Evolutionary conservation across 2,888 invertebrate genomes (phyloP), one percentile per base, ranked within the genome.

Genomic region (Troilus luridus): DNA sequence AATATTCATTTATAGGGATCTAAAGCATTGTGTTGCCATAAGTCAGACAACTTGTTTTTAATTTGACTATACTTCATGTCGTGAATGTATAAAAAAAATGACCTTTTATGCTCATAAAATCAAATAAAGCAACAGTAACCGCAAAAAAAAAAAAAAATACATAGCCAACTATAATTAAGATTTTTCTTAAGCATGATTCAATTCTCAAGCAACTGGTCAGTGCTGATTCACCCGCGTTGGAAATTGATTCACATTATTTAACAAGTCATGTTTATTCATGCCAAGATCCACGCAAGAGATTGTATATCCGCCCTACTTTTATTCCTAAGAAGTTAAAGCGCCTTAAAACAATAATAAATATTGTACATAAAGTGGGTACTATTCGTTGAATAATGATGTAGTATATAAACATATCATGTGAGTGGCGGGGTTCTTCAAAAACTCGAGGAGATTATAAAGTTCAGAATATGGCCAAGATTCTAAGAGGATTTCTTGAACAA

Each of bases 201-300:
- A 14, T 14, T 8, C 24, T 67, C 67, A 14, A 67, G 67, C 67
- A 67, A 67, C 67, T 67, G 24, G 67, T 67, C 67, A 24, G 24
- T 12, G 67, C 67, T 67, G 24, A 67, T 27, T 67, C 67, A 67
- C 67, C 14, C 8, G 24, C 67, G 24, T 24, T 67, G 24, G 24
- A 67, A 67, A 67, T 67, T 67, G 67, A 67, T 67, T 67, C 67
- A 67, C 24, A 5, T 27, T 67, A 67, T 67, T 67, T 67, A 67
- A 67, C 67, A 67, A 67, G 67, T n/a, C 67, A 67, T 67, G 67
- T 81, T 81, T 81, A 81, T 81, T 81, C 41, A 81, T 81, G 81
- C 81, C 7, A 19, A 54, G 81, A 81, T 81, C 81, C 81, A 81
- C 54, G 81, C 81, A 19, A 81, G 54, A 14, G 81, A 81, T 81